Evolutionary conservation across 2,797 vertebrate species (phyloP), one percentile per base, ranked within the genome.

Genomic region (Numenius phaeopus): DNA sequence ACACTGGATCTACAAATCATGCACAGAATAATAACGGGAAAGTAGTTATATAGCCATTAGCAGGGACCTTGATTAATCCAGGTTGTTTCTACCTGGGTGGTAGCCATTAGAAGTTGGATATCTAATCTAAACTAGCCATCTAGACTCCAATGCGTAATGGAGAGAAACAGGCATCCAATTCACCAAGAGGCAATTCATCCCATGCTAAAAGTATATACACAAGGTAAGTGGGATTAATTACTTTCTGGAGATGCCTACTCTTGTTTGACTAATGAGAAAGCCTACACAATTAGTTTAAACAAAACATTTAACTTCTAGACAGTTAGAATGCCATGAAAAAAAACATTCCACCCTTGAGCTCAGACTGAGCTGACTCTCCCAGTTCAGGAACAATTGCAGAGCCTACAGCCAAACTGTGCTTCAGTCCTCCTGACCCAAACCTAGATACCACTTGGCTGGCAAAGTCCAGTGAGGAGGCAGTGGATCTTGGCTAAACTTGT

Each of bases 91-190:
- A 81, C 52, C 65, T 93, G 83, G 75, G 92, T 90, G 94, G 91
- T 40, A 86, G 61, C 72, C 82, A 86, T 69, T 72, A 72, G 37
- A 67, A 83, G 34, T 2, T 71, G 82, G 61, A 21, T 87, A 85
- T 75, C 57, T 96, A 93, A 93, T 93, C 90, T 95, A 93, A 86
- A 83, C 52, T 58, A 90, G 87, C 67, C 87, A 91, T 96, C 95
- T 85, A 83, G 93, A 39, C 85, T 96, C 79, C 92, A 86, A 0
- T 32, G 82, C 2, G 8, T 82, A 81, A 49, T 5, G 42, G 79
- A 88, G 65, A 83, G 69, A 83, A 94, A 92, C n/a, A 85, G 29
- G 37, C 67, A 91, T 16, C 37, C 71, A 67, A 52, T 62, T 89
- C 67, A 85, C 27, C 47, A 80, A 54, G 44, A 83, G 14, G 47